Percentiles rank a stretch among this genome's conserved stretches.
Conservation (phyloP, 2,888 invertebrate genomes). For the Tupiocoris notatus region DNA sequence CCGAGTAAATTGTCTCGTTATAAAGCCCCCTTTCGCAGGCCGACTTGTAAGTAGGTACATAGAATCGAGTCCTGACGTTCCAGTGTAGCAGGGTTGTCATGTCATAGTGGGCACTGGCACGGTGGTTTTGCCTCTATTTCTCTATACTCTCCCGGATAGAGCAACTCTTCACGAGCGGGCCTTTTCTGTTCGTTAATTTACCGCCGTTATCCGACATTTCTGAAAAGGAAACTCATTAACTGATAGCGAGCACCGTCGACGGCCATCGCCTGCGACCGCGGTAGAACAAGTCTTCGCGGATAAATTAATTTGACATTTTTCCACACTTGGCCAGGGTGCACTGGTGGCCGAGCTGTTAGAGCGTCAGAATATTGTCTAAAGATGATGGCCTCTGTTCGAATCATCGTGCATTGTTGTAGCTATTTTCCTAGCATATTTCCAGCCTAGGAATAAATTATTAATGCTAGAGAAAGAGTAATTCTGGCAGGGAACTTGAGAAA, state of each 20-base stretch:
- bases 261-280: slow-evolving; percentile 1
- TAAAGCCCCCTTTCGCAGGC: not conserved
- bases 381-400: no score
- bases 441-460: no score
- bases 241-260: slow-evolving; percentile 18
- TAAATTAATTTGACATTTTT: slow-evolving; percentile 24
- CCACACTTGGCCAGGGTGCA: no score
- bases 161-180: not conserved
- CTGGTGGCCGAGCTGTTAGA: no score
- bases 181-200: slow-evolving; percentile 18
- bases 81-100: not conserved
- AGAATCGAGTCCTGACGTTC: not conserved
- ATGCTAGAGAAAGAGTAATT: no score
- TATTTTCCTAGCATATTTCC: no score
- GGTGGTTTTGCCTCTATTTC: not conserved
- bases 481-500: no score
- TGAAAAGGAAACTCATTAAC: slow-evolving; percentile 33
- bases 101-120: not conserved
- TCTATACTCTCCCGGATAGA: not conserved
- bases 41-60: not conserved
- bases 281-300: not conserved
- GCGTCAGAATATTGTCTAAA: no score
- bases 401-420: no score
- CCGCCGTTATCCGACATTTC: slow-evolving; percentile 18
- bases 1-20: not conserved